phyloP scores from a whole-genome alignment of 2,797 vertebrate species.

The Bovichtus variegatus region DNA sequence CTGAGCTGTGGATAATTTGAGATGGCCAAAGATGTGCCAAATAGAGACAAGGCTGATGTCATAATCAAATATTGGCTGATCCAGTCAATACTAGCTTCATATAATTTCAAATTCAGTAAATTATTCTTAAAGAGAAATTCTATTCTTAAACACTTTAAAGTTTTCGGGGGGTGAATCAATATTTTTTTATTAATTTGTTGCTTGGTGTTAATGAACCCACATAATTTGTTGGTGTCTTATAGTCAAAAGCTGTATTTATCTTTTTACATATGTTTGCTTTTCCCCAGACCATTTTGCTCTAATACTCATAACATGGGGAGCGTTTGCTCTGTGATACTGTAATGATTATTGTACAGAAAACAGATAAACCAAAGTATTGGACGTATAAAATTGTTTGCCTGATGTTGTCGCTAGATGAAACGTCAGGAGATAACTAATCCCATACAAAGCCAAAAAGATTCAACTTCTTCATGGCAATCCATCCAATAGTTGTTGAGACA shows the following conservation, averaged over 20 bases:
- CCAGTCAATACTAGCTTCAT: not conserved
- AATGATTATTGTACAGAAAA: not conserved
- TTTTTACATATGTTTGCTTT: not conserved
- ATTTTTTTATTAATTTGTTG: not conserved
- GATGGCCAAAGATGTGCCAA: slow-evolving; percentile 27
- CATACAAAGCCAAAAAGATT: not conserved
- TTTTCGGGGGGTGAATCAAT: not conserved
- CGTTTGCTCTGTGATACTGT: not conserved
- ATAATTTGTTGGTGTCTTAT: not conserved
- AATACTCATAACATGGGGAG: not conserved
- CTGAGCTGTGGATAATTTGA: slow-evolving; percentile 35
- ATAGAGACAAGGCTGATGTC: slow-evolving; percentile 15
- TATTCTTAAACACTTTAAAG: not conserved
- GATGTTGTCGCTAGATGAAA: not conserved
- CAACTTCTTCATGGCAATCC: not conserved
- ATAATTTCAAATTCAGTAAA: slow-evolving; percentile 8
- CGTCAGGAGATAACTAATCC: not conserved
- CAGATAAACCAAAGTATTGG: not conserved
- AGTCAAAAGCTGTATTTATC: not conserved
- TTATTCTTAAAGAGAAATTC: not conserved
- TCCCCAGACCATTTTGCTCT: not conserved
- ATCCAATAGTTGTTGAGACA: not conserved
- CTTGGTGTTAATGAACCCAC: not conserved
- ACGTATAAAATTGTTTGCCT: not conserved
- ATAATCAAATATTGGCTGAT: slow-evolving; percentile 9